Conservation (phyloP, 1,140 invertebrate genomes). For the Drosophila sechellia region DNA sequence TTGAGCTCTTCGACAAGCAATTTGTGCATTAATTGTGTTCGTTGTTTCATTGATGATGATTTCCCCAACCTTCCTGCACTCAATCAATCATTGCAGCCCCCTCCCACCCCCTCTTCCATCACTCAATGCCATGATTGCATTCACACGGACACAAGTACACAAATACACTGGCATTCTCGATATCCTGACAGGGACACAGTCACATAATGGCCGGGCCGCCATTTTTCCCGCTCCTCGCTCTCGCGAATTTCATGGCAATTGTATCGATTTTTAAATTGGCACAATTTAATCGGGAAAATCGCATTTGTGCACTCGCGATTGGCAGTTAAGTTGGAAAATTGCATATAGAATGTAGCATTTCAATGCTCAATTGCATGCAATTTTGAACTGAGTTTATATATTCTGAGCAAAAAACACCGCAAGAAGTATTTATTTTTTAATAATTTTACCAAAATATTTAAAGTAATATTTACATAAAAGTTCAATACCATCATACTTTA, state of each 20-base stretch:
- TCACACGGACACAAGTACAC: not conserved
- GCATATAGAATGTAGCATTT: not conserved
- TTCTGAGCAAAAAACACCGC: no score
- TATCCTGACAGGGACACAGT: conserved; percentile 16
- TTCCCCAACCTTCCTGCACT: not conserved
- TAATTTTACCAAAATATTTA: no score
- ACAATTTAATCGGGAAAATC: conserved; percentile 51
- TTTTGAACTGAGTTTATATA: no score
- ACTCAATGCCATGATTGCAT: not conserved
- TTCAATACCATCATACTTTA: no score
- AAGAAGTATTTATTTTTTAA: no score
- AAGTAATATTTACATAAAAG: no score
- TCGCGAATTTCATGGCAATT: conserved; percentile 32
- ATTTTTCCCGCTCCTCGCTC: conserved; percentile 1
- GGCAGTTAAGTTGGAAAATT: conserved; percentile 3
- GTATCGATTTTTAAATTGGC: conserved; percentile 71
- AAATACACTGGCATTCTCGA: not conserved
- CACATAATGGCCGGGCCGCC: conserved; percentile 18
- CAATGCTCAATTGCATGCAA: not conserved
- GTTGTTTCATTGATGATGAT: conserved; percentile 46
- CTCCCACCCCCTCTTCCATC: not conserved
- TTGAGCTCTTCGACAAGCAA: conserved; percentile 60
- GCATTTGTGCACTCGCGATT: conserved; percentile 1
- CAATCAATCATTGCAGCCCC: conserved; percentile 22
- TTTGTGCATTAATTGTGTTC: conserved; percentile 76